These are phyloP conservation scores for Diplazon laetatorius DNA, from an alignment of 2,888 invertebrate species.

Conservation along the genomic window DNA sequence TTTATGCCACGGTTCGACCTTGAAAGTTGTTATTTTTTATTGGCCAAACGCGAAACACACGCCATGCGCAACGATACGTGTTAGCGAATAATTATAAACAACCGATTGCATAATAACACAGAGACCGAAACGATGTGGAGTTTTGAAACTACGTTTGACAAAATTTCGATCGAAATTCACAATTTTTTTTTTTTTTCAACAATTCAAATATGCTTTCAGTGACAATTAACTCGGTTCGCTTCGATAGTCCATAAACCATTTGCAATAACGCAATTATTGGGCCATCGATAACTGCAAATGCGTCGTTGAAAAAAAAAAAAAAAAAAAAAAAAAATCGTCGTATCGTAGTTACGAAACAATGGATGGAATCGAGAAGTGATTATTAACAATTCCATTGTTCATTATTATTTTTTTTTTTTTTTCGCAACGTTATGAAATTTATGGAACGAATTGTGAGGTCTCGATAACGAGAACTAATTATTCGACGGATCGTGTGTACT, in stretches of 20 bases:
- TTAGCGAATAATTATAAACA: not conserved
- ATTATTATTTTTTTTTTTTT: no score
- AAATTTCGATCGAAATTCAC: slow-evolving; percentile 62
- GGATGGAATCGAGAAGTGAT: not conserved
- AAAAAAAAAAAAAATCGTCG: slow-evolving; percentile 16
- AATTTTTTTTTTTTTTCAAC: no score
- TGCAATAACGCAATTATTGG: slow-evolving; percentile 2
- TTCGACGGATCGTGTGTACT: slow-evolving; percentile 5
- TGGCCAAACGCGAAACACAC: slow-evolving; percentile 7
- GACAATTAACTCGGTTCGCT: slow-evolving; percentile 18
- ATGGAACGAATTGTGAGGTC: slow-evolving; percentile 8
- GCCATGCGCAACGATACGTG: slow-evolving; percentile 9
- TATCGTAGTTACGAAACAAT: slow-evolving; percentile 20
- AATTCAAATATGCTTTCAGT: slow-evolving; percentile 10
- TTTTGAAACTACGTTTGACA: not conserved
- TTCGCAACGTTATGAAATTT: not conserved
- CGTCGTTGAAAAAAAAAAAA: not conserved
- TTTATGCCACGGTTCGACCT: not conserved
- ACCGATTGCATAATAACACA: slow-evolving; percentile 37
- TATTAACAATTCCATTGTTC: slow-evolving; percentile 10
- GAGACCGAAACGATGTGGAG: not conserved
- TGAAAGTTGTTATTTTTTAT: slow-evolving; percentile 12
- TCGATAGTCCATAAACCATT: slow-evolving; percentile 45
- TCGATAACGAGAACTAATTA: slow-evolving; percentile 14
- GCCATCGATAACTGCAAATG: slow-evolving; percentile 23